Conservation (phyloP, 1,140 invertebrate species). For the Phymorhynchus buccinoides region DNA sequence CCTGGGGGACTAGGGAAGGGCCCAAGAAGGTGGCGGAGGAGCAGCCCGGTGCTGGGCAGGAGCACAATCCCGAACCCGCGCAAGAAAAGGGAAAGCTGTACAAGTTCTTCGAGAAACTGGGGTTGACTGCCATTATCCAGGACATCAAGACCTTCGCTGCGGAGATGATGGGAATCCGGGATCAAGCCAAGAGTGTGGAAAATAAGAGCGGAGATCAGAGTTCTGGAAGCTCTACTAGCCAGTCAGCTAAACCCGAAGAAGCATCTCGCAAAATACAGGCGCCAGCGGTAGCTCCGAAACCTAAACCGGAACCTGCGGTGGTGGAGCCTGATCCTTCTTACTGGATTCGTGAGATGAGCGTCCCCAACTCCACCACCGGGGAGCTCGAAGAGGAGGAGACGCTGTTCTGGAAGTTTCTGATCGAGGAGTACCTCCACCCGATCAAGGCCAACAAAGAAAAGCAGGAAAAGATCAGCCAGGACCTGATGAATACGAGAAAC, state of each 20-base stretch:
- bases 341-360: background rate
- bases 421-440: conserved; percentile 93
- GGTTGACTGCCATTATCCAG: conserved; percentile 31
- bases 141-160: conserved; percentile 50
- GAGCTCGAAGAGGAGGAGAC: conserved; percentile 79
- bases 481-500: conserved; percentile 92
- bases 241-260: background rate
- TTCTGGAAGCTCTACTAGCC: background rate
- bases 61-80: conserved; percentile 46
- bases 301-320: conserved; percentile 7
- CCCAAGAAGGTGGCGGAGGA: conserved; percentile 82
- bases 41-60: conserved; percentile 59
- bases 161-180: conserved; percentile 77
- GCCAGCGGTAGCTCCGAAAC: background rate
- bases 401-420: conserved; percentile 93
- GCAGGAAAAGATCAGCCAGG: conserved; percentile 83
- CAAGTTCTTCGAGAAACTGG: conserved; percentile 45
- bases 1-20: conserved; percentile 98
- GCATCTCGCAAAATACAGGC: background rate
- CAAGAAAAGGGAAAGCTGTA: conserved; percentile 63
- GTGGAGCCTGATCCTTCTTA: background rate
- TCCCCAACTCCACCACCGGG: background rate
- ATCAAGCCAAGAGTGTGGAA: background rate
- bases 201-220: background rate
- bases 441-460: conserved; percentile 93